phyloP scores from a whole-genome alignment of 2,797 vertebrate species.

The Notoglanidium macrostoma region DNA sequence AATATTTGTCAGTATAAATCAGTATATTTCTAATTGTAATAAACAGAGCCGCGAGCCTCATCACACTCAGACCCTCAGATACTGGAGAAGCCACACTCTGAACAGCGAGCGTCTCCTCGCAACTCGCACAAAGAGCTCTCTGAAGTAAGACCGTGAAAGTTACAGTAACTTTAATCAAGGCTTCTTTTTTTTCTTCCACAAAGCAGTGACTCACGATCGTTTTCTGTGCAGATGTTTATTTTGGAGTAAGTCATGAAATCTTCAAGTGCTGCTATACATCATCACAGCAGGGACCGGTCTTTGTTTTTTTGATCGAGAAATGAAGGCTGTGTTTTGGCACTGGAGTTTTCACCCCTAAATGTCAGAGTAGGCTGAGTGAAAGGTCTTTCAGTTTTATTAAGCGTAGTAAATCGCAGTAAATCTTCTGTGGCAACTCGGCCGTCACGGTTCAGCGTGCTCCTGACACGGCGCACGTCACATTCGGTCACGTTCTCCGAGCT shows the following conservation, averaged over 20 bases:
- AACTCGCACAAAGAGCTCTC: background rate
- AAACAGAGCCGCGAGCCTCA: background rate
- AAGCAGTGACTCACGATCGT: background rate
- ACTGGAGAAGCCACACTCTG: background rate
- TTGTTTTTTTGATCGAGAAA: slow-evolving; percentile 6
- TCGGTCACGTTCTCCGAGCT: slow-evolving; percentile 1
- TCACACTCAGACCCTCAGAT: background rate
- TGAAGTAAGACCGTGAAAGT: background rate
- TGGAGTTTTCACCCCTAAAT: slow-evolving; percentile 35
- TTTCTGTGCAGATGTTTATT: slow-evolving; percentile 36
- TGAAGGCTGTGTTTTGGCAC: slow-evolving; percentile 22
- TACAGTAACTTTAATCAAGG: slow-evolving; percentile 4
- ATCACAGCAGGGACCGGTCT: background rate
- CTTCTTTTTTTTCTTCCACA: background rate
- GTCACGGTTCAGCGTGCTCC: slow-evolving; percentile 14
- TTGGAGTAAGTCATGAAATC: slow-evolving; percentile 17
- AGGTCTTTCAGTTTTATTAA: slow-evolving; percentile 52
- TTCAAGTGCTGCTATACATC: background rate
- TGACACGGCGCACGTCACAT: background rate
- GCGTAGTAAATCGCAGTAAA: slow-evolving; percentile 41
- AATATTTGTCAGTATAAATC: background rate
- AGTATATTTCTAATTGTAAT: background rate
- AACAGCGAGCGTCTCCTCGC: background rate
- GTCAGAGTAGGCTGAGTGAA: slow-evolving; percentile 27
- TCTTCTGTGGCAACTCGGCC: slow-evolving; percentile 4